Percentiles rank a stretch among this genome's conserved stretches.
Evolutionary conservation across 2,797 vertebrate genomes (phyloP).

Genomic region (Hylomyscus alleni): DNA sequence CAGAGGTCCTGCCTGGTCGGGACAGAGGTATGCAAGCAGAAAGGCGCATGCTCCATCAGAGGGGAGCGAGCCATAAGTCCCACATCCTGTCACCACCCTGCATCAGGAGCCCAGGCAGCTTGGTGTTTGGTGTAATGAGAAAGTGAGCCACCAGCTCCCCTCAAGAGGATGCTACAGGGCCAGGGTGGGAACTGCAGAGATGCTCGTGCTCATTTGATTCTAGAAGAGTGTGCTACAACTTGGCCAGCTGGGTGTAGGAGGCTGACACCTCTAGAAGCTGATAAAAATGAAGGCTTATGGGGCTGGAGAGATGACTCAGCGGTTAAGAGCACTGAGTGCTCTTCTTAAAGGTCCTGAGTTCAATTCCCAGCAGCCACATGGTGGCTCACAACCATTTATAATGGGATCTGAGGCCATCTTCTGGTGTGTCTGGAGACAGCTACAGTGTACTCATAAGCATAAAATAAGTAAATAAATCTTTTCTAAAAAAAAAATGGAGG

Average conservation of each 20-base stretch:
- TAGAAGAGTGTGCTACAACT: background rate
- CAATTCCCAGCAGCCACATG: too few relatives aligned
- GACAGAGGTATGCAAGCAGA: background rate
- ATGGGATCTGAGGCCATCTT: too few relatives aligned
- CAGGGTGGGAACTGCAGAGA: background rate
- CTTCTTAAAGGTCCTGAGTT: too few relatives aligned
- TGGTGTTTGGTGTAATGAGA: background rate
- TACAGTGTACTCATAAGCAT: too few relatives aligned
- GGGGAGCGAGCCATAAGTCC: background rate
- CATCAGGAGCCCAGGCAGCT: background rate
- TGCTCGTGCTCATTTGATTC: background rate
- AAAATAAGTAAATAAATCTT: too few relatives aligned
- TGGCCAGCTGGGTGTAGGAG: background rate
- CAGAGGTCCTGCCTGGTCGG: background rate
- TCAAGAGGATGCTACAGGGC: background rate
- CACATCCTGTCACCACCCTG: too few relatives aligned
- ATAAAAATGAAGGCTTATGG: background rate
- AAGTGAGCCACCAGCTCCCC: background rate
- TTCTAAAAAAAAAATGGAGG: background rate
- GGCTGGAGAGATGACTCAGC: too few relatives aligned
- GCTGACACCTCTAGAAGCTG: background rate
- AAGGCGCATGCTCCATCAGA: background rate
- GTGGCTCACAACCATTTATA: too few relatives aligned
- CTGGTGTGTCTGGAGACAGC: too few relatives aligned
- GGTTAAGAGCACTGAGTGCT: too few relatives aligned